Evolutionary conservation across 2,888 invertebrate genomes (phyloP).

Genomic region (Thera obeliscata): DNA sequence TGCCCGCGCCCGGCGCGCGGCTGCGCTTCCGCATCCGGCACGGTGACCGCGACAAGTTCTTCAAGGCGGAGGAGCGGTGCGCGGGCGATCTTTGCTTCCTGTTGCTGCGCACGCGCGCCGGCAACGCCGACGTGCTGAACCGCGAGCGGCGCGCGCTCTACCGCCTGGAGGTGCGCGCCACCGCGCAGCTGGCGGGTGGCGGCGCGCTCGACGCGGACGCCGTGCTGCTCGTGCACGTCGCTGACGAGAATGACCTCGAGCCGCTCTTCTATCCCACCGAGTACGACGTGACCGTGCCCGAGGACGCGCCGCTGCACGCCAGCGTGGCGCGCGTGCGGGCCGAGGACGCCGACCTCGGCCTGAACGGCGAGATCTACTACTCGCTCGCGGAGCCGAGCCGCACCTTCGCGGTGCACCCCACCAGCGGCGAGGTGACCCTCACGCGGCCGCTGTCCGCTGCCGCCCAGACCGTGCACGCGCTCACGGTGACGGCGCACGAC

Average conservation of each 20-base stretch:
- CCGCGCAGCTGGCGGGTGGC: slow-evolving; percentile 83
- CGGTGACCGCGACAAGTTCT: slow-evolving; percentile 95
- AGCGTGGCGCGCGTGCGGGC: slow-evolving; percentile 92
- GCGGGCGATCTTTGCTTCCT: slow-evolving; percentile 98
- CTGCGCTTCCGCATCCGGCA: slow-evolving; percentile 94
- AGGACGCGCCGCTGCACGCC: slow-evolving; percentile 93
- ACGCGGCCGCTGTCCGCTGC: slow-evolving; percentile 90
- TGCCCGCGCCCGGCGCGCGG: slow-evolving; percentile 67
- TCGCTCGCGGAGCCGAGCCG: slow-evolving; percentile 92
- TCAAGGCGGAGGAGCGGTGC: slow-evolving; percentile 94
- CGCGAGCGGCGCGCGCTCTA: slow-evolving; percentile 95
- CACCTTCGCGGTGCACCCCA: slow-evolving; percentile 96
- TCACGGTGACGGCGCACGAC: slow-evolving; percentile 94
- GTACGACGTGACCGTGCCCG: slow-evolving; percentile 94
- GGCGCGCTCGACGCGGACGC: slow-evolving; percentile 88
- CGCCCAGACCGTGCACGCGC: slow-evolving; percentile 88
- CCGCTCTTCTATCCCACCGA: slow-evolving; percentile 96
- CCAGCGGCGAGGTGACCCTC: slow-evolving; percentile 93
- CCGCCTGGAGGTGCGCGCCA: slow-evolving; percentile 89
- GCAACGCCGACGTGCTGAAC: slow-evolving; percentile 94
- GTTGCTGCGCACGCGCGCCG: slow-evolving; percentile 93
- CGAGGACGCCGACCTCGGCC: slow-evolving; percentile 97
- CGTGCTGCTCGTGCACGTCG: slow-evolving; percentile 88
- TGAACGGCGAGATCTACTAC: slow-evolving; percentile 99
- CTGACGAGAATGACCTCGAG: slow-evolving; percentile 95